These are phyloP conservation scores for Hoplostethus mediterraneus DNA, from an alignment of 2,797 vertebrate genomes.

Conservation along the genomic window DNA sequence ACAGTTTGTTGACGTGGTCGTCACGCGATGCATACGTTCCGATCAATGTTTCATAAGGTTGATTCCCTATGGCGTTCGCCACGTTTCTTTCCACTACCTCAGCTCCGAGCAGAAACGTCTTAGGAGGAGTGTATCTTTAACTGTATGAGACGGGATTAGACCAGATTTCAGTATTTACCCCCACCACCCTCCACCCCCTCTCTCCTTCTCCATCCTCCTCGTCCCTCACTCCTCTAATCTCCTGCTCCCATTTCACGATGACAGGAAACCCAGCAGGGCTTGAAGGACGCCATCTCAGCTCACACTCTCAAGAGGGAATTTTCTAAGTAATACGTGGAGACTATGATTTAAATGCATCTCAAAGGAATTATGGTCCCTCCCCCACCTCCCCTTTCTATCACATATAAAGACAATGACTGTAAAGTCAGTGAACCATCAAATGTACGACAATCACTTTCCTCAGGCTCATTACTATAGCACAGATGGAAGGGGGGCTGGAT, in stretches of 20 bases:
- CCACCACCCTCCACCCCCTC: neutral
- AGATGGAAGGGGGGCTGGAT: slow-evolving; percentile 47
- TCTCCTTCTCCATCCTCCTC: slow-evolving; percentile 55
- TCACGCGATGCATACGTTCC: slow-evolving; percentile 21
- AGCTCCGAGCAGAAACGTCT: slow-evolving; percentile 60
- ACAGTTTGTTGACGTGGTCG: slow-evolving; percentile 7
- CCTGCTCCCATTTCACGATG: slow-evolving; percentile 80
- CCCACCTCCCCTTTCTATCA: slow-evolving; percentile 56
- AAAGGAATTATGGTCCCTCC: slow-evolving; percentile 67
- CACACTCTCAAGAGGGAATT: slow-evolving; percentile 74
- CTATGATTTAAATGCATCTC: slow-evolving; percentile 82
- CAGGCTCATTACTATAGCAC: slow-evolving; percentile 69
- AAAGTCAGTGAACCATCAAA: slow-evolving; percentile 75
- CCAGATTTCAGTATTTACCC: slow-evolving; percentile 79
- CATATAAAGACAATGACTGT: slow-evolving; percentile 78
- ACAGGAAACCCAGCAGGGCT: slow-evolving; percentile 81
- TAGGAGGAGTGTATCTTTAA: slow-evolving; percentile 69
- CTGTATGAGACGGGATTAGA: slow-evolving; percentile 81
- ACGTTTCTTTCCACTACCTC: slow-evolving; percentile 49
- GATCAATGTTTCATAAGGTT: slow-evolving; percentile 29
- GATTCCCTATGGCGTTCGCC: slow-evolving; percentile 42
- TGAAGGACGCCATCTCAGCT: slow-evolving; percentile 84
- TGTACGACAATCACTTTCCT: slow-evolving; percentile 77
- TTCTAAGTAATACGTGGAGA: slow-evolving; percentile 75
- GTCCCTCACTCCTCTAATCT: slow-evolving; percentile 75